A percentile compares a stretch with the other conserved stretches of the same genome.
These are phyloP conservation scores for Cryptotis parvus DNA, from an alignment of 2,113 vertebrate species.

Conservation along the genomic window DNA sequence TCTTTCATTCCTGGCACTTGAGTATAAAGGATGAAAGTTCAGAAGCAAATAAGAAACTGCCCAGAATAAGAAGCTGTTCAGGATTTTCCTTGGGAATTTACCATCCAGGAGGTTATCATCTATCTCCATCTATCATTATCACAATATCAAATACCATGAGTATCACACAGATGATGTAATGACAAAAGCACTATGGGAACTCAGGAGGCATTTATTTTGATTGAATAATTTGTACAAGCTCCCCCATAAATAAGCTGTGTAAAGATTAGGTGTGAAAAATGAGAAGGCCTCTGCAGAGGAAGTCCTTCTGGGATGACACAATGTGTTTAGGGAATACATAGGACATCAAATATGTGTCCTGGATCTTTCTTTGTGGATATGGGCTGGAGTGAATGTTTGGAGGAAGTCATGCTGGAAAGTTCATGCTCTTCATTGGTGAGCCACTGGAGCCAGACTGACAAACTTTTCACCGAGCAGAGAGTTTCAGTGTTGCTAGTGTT, in stretches of 20 bases:
- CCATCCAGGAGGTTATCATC: background rate
- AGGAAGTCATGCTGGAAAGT: background rate
- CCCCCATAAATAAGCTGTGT: background rate
- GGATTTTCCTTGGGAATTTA: background rate
- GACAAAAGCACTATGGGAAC: background rate
- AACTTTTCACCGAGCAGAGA: background rate
- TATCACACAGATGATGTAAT: background rate
- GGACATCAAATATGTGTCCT: background rate
- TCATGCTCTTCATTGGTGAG: background rate
- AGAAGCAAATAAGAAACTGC: background rate
- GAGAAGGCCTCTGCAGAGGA: slow-evolving; percentile 1
- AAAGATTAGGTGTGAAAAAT: slow-evolving; percentile 30
- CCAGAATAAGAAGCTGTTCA: no score
- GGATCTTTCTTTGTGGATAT: background rate
- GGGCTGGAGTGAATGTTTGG: background rate
- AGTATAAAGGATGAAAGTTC: background rate
- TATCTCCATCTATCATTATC: background rate
- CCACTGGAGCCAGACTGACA: background rate
- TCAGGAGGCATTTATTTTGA: slow-evolving; percentile 24
- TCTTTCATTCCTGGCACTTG: background rate
- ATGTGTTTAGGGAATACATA: slow-evolving; percentile 5
- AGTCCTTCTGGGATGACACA: slow-evolving; percentile 8
- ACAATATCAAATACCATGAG: background rate
- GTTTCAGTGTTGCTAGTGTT: background rate
- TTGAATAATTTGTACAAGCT: background rate